Evolutionary conservation across 2,113 vertebrate species (phyloP).

Genomic region (Trematocara zebra): DNA sequence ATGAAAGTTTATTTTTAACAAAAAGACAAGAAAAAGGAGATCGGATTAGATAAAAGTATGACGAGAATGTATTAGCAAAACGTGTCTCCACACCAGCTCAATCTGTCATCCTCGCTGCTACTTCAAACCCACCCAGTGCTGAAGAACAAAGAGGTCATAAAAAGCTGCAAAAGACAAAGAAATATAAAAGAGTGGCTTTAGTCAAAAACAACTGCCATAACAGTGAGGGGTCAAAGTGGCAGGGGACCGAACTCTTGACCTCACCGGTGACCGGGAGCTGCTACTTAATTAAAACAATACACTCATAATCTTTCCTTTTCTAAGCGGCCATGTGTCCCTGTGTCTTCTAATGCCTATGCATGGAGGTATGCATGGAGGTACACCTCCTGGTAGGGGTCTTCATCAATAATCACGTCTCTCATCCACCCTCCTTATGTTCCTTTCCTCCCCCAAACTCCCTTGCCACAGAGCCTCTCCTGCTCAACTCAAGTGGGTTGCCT

Average conservation of each 20-base stretch:
- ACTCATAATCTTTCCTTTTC: constrained; percentile 24
- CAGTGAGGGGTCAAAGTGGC: constrained; percentile 54
- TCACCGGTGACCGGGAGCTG: constrained; percentile 29
- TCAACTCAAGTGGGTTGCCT: constrained; percentile 38
- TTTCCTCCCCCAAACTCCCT: constrained; percentile 4
- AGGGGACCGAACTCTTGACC: constrained; percentile 70
- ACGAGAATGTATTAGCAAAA: background rate
- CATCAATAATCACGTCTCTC: constrained; percentile 38
- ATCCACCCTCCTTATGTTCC: constrained; percentile 21
- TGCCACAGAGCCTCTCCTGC: constrained; percentile 5
- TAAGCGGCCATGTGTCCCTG: background rate
- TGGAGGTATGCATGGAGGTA: background rate
- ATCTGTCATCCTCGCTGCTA: constrained; percentile 1
- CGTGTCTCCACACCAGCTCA: background rate
- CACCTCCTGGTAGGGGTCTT: constrained; percentile 15
- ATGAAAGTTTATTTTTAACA: background rate
- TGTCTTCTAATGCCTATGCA: background rate
- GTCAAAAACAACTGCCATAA: constrained; percentile 47
- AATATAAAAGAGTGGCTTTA: constrained; percentile 41
- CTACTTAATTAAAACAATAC: constrained; percentile 59
- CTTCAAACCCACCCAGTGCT: constrained; percentile 21
- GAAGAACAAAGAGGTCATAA: constrained; percentile 64
- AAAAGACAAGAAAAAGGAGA: rapidly evolving
- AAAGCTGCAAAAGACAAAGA: constrained; percentile 60
- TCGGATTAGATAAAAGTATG: background rate